Evolutionary conservation across 2,797 vertebrate species (phyloP), one percentile per base, ranked within the genome.

Genomic region (Setipinna tenuifilis): DNA sequence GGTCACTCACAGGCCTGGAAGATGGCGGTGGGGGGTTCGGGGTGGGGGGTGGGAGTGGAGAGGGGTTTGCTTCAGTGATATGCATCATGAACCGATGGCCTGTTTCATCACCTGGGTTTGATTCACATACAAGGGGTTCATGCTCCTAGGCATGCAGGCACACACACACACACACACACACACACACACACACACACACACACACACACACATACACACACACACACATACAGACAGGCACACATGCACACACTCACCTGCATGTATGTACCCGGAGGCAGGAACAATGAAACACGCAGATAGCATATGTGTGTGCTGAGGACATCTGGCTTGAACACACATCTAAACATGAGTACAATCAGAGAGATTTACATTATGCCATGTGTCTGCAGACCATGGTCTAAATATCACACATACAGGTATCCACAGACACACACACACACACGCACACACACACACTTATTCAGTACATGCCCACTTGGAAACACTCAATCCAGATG

Each of bases 31-130:
- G 90, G 88, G 50, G 7, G 50, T 54, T 9, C 50, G 50, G 7
- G 50, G 0, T 41, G 35, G 50, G 7, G 50, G 7, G 50, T 14
- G 50, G 50, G 7, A 7, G 14, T 54, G 14, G 50, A 48, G 25
- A 23, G 90, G 90, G 88, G 84, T 90, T 91, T 89, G 88, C 6
- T 21, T 44, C 71, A 78, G 35, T 7, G 71, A 44, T 44, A 44
- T 44, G 35, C 71, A 21, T 44, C 17, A 17, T 48, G 61, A 48
- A 2, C 14, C 65, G 16, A 65, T 71, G 25, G 46, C 19, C 44
- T 48, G 61, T 23, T 17, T 78, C 71, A 78, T 78, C 71, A 78
- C 71, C 17, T 44, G 14, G 35, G 71, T 78, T 78, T 78, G 71
- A 44, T 44, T 78, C 71, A 78, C 41, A 21, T 78, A 44, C 71